phyloP scores from a whole-genome alignment of 2,888 invertebrate genomes.

The Machimus rusticus region DNA sequence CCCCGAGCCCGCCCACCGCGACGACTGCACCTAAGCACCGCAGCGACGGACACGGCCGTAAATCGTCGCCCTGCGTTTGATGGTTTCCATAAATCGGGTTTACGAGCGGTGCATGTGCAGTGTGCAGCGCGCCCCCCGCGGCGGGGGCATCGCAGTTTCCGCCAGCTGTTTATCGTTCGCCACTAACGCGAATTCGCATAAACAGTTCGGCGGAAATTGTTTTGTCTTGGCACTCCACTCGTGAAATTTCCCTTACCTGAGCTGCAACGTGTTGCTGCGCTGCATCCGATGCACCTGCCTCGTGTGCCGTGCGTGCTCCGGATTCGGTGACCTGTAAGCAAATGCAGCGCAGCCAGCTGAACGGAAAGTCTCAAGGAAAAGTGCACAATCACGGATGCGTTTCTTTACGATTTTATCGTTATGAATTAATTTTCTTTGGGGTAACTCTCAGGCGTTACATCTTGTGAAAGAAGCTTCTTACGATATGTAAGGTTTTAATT shows the following conservation, averaged over 20 bases:
- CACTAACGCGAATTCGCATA: background rate
- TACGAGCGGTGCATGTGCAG: background rate
- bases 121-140: background rate
- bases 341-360: background rate
- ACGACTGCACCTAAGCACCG: background rate
- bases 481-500: background rate
- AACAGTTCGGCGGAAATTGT: background rate
- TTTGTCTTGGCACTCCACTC: background rate
- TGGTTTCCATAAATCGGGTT: background rate
- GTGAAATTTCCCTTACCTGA: background rate
- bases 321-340: background rate
- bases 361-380: background rate
- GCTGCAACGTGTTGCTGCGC: background rate
- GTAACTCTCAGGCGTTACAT: background rate
- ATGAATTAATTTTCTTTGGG: background rate
- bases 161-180: background rate
- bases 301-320: background rate
- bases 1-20: background rate
- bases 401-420: background rate
- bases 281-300: background rate
- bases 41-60: background rate
- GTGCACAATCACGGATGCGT: background rate
- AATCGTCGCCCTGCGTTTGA: background rate
- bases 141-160: background rate
- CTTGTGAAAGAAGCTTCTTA: background rate